Conservation (phyloP, 2,113 vertebrate genomes). For the Numenius arquata region DNA sequence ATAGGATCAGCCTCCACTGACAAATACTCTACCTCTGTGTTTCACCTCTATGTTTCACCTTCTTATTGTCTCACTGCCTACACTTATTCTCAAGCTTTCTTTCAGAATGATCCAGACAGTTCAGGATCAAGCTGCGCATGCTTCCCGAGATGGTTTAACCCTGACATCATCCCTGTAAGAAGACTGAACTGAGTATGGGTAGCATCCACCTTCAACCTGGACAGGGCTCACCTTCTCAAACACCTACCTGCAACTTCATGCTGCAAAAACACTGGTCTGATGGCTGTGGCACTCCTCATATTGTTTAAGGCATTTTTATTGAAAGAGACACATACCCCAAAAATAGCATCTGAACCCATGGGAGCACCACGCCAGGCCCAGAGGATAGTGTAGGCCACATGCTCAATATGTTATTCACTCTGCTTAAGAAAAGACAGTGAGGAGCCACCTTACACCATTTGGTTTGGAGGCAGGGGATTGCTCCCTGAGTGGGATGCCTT, state of each 20-base stretch:
- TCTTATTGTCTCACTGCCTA: not conserved
- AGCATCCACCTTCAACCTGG: not conserved
- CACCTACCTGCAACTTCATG: not conserved
- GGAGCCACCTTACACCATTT: not conserved
- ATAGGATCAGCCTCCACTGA: not conserved
- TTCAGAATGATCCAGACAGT: not conserved
- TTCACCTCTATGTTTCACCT: not conserved
- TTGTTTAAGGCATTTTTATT: not conserved
- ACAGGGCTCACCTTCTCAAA: not conserved
- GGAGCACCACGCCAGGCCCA: not conserved
- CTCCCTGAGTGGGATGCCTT: accelerated
- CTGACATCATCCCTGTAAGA: not conserved
- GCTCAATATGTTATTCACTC: not conserved
- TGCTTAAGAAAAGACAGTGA: not conserved
- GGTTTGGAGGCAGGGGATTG: not conserved
- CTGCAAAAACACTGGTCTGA: not conserved
- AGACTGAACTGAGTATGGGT: not conserved
- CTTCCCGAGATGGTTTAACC: not conserved
- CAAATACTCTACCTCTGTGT: not conserved
- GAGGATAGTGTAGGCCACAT: not conserved
- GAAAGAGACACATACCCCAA: not conserved
- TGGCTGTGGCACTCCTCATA: not conserved
- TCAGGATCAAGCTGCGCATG: not conserved
- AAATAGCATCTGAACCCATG: not conserved
- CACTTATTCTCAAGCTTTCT: not conserved